These are phyloP conservation scores for Maconellicoccus hirsutus DNA, from an alignment of 1,140 invertebrate genomes.

Conservation along the genomic window DNA sequence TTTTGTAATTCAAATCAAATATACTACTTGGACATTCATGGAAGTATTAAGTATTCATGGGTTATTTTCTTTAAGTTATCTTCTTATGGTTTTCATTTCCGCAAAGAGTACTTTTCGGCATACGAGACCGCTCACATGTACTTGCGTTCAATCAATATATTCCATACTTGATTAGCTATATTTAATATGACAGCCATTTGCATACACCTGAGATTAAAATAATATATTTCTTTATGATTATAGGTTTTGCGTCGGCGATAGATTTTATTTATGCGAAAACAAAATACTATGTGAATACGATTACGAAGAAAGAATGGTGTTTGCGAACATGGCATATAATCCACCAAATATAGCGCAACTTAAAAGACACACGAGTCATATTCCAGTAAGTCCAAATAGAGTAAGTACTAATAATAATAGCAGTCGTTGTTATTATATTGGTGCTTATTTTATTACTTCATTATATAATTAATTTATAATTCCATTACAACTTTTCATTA, in stretches of 20 bases:
- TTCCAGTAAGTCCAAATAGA: conserved; percentile 33
- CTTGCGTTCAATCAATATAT: too few relatives aligned
- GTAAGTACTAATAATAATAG: conserved; percentile 18
- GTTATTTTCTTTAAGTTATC: conserved; percentile 19
- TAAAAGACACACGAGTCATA: conserved; percentile 68
- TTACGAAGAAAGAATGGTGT: conserved; percentile 80
- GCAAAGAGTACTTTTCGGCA: background rate
- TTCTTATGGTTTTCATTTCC: background rate
- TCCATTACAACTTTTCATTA: too few relatives aligned
- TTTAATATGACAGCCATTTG: too few relatives aligned
- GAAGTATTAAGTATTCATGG: conserved; percentile 17
- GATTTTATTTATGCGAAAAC: conserved; percentile 85
- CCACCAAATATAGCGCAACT: conserved; percentile 74
- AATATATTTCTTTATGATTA: conserved; percentile 31
- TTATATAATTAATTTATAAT: too few relatives aligned
- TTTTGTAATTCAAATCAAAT: conserved; percentile 18
- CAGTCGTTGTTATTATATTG: background rate
- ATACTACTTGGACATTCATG: conserved; percentile 20
- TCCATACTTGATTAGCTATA: too few relatives aligned
- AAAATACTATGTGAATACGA: conserved; percentile 90
- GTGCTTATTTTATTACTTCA: conserved; percentile 14
- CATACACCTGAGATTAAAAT: too few relatives aligned
- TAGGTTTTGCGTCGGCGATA: conserved; percentile 90
- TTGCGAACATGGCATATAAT: conserved; percentile 83
- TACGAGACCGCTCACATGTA: background rate